These are phyloP conservation scores for Aphodius granarius DNA, from an alignment of 2,888 invertebrate genomes.

Conservation along the genomic window DNA sequence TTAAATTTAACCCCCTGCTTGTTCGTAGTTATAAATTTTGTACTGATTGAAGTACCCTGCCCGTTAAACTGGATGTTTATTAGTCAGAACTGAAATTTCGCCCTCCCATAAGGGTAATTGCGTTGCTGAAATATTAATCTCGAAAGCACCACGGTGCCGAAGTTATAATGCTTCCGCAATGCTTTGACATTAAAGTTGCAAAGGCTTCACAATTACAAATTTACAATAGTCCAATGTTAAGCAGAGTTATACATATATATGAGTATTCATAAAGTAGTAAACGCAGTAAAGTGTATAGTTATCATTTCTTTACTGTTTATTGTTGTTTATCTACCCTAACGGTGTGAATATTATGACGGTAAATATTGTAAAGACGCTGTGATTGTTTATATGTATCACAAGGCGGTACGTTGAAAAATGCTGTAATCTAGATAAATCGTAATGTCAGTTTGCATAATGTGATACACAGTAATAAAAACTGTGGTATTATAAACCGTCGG, in stretches of 20 bases:
- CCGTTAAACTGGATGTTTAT: not conserved
- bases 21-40: not conserved
- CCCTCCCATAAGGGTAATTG: constrained; percentile 19
- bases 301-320: no score
- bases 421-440: not conserved
- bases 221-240: no score
- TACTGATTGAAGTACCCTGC: not conserved
- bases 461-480: not conserved
- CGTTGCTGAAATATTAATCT: constrained; percentile 18
- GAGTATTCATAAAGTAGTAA: no score
- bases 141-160: constrained; percentile 16
- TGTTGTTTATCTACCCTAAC: not conserved
- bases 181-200: not conserved
- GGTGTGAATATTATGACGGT: not conserved
- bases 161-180: not conserved
- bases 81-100: constrained; percentile 16
- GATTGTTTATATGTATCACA: not conserved
- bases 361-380: not conserved
- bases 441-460: not conserved
- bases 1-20: not conserved
- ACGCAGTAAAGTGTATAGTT: no score
- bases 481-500: not conserved
- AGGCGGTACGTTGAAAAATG: not conserved
- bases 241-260: no score
- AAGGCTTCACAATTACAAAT: not conserved